phyloP scores from a whole-genome alignment of 2,888 invertebrate species.

The Cynaeus angustus region DNA sequence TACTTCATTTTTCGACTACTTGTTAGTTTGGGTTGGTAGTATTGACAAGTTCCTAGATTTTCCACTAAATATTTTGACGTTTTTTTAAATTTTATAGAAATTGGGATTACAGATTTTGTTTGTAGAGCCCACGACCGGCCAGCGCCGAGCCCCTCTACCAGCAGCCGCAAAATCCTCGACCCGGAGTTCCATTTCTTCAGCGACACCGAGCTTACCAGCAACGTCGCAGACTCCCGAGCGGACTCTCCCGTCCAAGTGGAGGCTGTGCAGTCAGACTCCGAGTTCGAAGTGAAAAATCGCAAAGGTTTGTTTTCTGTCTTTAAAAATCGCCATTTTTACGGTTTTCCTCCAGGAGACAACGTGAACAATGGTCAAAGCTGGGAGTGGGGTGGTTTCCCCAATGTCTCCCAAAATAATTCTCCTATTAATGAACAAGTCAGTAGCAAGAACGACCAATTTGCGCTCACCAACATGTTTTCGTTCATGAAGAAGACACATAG shows the following conservation, averaged over 20 bases:
- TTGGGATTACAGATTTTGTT: no score
- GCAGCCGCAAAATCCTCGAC: conserved; percentile 70
- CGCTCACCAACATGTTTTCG: conserved; percentile 93
- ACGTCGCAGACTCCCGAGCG: conserved; percentile 77
- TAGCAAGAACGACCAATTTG: conserved; percentile 74
- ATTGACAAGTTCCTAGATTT: no score
- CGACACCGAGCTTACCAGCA: conserved; percentile 89
- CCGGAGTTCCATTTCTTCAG: conserved; percentile 92
- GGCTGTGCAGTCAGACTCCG: conserved; percentile 89
- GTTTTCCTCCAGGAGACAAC: conserved; percentile 57
- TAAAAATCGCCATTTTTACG: background rate
- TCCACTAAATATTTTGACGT: no score
- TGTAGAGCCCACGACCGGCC: conserved; percentile 1
- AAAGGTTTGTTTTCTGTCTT: conserved; percentile 67
- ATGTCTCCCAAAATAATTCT: conserved; percentile 62
- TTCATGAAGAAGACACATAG: conserved; percentile 86
- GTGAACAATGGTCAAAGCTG: conserved; percentile 78
- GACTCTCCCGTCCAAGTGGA: conserved; percentile 82
- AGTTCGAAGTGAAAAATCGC: conserved; percentile 83
- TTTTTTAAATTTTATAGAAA: no score
- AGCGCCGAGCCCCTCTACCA: conserved; percentile 6
- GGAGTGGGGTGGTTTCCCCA: conserved; percentile 93
- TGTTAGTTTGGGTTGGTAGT: no score
- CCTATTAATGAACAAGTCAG: conserved; percentile 60
- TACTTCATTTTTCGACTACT: no score